These are phyloP conservation scores for Spatulosminthurus flaviceps DNA, from an alignment of 2,888 invertebrate genomes.

Conservation along the genomic window DNA sequence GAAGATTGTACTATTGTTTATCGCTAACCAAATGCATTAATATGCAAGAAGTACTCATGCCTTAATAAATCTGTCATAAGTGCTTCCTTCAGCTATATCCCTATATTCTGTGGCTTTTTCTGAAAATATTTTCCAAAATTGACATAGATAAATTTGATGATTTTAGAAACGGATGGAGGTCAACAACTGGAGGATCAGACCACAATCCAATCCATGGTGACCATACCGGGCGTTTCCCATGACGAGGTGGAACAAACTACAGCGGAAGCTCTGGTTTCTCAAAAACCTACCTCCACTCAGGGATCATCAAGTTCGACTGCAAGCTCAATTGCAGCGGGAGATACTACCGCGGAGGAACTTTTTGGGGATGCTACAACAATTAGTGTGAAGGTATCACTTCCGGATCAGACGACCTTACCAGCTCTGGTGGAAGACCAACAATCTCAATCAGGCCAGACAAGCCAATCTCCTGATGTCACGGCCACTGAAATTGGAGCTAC, in stretches of 20 bases:
- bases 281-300: neutral
- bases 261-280: neutral
- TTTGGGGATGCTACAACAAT: slow-evolving; percentile 34
- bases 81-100: slow-evolving; percentile 6
- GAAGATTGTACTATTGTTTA: neutral
- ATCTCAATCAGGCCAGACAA: neutral
- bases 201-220: neutral
- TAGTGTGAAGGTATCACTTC: neutral
- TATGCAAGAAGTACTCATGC: neutral
- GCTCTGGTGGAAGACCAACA: neutral
- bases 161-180: slow-evolving; percentile 4
- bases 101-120: too few species aligned
- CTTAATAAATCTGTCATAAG: slow-evolving; percentile 1
- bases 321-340: too few species aligned
- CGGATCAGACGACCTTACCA: slow-evolving; percentile 15
- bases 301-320: neutral
- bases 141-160: neutral
- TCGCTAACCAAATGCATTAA: neutral
- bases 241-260: slow-evolving; percentile 8
- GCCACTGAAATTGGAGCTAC: too few species aligned
- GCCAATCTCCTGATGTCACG: neutral
- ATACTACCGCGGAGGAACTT: neutral
- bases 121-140: neutral
- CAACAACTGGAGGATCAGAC: neutral
- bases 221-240: neutral